These are phyloP conservation scores for Euzetes globulus DNA, from an alignment of 2,888 invertebrate species.

Conservation along the genomic window DNA sequence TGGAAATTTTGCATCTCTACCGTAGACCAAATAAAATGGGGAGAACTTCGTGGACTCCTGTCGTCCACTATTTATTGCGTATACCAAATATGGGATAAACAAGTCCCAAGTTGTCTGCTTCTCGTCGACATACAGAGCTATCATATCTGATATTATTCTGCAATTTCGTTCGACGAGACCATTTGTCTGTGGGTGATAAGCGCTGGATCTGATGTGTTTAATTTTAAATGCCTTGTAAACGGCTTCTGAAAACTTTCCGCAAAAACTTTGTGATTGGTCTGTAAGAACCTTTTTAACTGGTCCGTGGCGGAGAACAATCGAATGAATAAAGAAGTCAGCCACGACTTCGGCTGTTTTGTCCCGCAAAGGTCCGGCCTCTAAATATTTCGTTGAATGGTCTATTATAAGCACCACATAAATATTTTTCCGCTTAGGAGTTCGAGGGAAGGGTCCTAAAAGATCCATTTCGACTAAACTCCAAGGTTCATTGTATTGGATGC, in stretches of 20 bases:
- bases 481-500: neutral
- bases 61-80: too few relatives aligned
- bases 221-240: neutral
- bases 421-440: neutral
- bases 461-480: neutral
- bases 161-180: slow-evolving; percentile 27
- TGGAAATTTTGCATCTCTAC: too few relatives aligned
- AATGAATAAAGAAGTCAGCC: neutral
- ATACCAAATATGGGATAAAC: too few relatives aligned
- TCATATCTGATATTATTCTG: slow-evolving; percentile 39
- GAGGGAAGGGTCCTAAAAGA: neutral
- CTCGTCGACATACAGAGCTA: slow-evolving; percentile 22
- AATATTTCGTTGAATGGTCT: neutral
- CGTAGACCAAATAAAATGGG: too few relatives aligned
- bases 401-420: neutral
- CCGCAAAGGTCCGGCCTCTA: neutral
- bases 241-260: neutral
- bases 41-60: too few relatives aligned
- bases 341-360: neutral
- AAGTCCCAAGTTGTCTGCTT: too few relatives aligned
- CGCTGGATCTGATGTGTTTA: neutral
- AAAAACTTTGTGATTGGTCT: neutral
- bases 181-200: slow-evolving; percentile 21
- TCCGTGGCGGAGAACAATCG: neutral
- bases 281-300: neutral